Evolutionary conservation across 1,140 invertebrate genomes (phyloP), one percentile per base, ranked within the genome.

Genomic region (Vollenhovia emeryi): DNA sequence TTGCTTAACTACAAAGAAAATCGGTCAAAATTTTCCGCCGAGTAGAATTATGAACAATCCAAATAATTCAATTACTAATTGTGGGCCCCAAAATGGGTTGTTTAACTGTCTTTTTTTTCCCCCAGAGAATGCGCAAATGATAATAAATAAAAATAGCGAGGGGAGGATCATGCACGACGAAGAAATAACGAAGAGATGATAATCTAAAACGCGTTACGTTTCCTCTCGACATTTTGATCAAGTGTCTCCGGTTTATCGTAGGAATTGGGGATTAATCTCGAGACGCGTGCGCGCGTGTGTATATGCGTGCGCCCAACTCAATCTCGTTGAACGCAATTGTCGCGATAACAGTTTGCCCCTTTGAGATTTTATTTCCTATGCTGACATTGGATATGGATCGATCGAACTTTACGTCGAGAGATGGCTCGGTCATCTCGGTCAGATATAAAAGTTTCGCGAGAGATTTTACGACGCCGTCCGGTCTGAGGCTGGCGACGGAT

Each of bases 401-500:
- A 21, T 18, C 76, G 64, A 80, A 40, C 48, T 52, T 11, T 21
- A 18, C 75, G 21, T 18, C 18, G 21, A 69, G 21, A 69, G 21
- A 73, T 33, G n/a, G 36, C 2, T 82, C 36, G 66, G 50, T 57
- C 66, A 71, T 82, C 21, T 45, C 36, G 78, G 36, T 57, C 24
- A 45, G 27, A 30, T 73, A 59, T 82, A 71, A 73, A 71, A 82
- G 50, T 71, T 79, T 33, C 30, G 27, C 48, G 33, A 33, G 93
- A 82, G 93, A 91, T 68, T 91, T 87, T 87, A 89, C 86, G 69
- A 66, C 55, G 48, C 21, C 18, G 68, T 30, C 59, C 84, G 73
- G 74, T 90, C 62, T 30, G 74, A 89, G 40, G 57, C 15, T 21
- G 86, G 80, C 87, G 92, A 93, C 87, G 86, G 91, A 93, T 92